These are phyloP conservation scores for Actinernus sp. DNA, from an alignment of 92 coral and sea anemone species.

Conservation along the genomic window DNA sequence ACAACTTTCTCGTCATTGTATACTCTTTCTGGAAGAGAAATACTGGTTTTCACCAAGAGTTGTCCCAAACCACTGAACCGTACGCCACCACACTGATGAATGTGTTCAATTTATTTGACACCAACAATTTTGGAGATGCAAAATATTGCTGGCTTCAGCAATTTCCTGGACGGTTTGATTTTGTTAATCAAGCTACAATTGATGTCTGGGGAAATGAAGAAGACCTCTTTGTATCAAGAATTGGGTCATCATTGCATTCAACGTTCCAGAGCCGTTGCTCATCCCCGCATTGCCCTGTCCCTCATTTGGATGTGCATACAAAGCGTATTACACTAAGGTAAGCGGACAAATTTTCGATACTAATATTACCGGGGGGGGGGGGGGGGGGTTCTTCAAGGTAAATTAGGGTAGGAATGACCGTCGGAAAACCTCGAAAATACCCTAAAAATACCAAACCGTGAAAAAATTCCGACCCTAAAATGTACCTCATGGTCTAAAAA, in stretches of 20 bases:
- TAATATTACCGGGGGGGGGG: too few relatives aligned
- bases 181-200: background rate
- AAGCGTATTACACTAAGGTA: slow-evolving; percentile 31
- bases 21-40: slow-evolving; percentile 23
- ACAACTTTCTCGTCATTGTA: slow-evolving; percentile 48
- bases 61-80: slow-evolving; percentile 11
- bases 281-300: slow-evolving; percentile 41
- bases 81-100: slow-evolving; percentile 25
- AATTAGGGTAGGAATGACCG: too few relatives aligned
- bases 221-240: slow-evolving; percentile 28
- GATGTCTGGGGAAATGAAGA: slow-evolving; percentile 48
- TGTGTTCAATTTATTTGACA: slow-evolving; percentile 6
- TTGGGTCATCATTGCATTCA: slow-evolving; percentile 15
- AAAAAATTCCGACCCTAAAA: too few relatives aligned
- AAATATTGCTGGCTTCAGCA: slow-evolving; percentile 8
- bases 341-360: too few relatives aligned
- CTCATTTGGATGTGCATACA: slow-evolving; percentile 13
- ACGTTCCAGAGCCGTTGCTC: slow-evolving; percentile 15
- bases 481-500: too few relatives aligned
- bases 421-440: too few relatives aligned
- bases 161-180: slow-evolving; percentile 22
- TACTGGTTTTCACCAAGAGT: slow-evolving; percentile 1
- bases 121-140: slow-evolving; percentile 17
- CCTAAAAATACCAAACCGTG: too few relatives aligned
- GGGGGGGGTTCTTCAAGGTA: too few relatives aligned